phyloP scores from a whole-genome alignment of 2,797 vertebrate species.

The Tapirus indicus region DNA sequence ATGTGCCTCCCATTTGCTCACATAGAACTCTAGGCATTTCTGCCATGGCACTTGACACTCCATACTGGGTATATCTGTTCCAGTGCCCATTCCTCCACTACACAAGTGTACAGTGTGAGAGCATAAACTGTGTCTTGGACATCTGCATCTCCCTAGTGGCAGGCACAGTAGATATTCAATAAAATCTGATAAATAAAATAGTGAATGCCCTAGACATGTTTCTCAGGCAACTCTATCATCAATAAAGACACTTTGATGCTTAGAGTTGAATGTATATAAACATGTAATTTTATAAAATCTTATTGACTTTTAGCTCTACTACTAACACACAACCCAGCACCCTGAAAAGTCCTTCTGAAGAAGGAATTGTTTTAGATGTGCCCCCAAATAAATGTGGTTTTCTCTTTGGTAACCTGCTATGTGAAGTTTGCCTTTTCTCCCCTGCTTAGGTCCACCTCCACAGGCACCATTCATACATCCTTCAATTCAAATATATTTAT shows the following conservation, averaged over 20 bases:
- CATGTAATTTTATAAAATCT: not conserved
- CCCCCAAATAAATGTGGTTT: not conserved
- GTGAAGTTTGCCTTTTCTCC: not conserved
- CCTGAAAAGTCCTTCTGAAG: conserved; percentile 8
- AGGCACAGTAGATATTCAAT: not conserved
- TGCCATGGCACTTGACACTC: not conserved
- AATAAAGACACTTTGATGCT: not conserved
- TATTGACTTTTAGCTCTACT: not conserved
- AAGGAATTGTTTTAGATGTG: not conserved
- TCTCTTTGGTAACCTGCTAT: not conserved
- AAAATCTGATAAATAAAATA: not conserved
- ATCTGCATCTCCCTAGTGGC: not conserved
- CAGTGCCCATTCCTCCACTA: not conserved
- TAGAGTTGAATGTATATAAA: not conserved
- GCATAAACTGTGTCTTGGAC: not conserved
- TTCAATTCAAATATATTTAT: not conserved
- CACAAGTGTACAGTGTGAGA: not conserved
- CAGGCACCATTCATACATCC: not conserved
- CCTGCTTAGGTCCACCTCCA: not conserved
- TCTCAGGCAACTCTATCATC: not conserved
- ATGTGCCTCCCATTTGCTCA: not conserved
- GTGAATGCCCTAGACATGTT: not conserved
- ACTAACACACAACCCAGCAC: not conserved
- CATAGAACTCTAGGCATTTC: not conserved
- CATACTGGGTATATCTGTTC: not conserved